These are phyloP conservation scores for Pristionchus japonicus DNA, from an alignment of 2,888 invertebrate genomes.

Conservation along the genomic window DNA sequence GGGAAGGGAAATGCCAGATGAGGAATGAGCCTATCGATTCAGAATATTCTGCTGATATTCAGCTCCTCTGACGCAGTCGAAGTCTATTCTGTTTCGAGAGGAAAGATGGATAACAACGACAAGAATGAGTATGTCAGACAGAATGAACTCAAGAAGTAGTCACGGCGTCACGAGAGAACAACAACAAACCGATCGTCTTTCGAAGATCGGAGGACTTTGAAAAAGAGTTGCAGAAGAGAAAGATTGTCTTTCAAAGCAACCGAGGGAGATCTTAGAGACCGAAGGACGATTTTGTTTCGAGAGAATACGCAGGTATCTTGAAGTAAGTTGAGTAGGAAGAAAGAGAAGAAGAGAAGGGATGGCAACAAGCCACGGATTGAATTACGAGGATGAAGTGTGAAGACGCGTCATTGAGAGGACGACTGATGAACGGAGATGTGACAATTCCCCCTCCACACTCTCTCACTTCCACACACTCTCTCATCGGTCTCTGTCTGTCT, in stretches of 20 bases:
- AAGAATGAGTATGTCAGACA: background rate
- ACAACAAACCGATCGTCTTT: background rate
- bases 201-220: background rate
- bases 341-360: background rate
- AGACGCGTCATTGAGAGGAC: background rate
- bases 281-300: background rate
- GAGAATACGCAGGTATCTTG: background rate
- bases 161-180: background rate
- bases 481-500: background rate
- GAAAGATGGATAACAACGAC: too few species aligned
- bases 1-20: background rate
- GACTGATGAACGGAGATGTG: conserved; percentile 37
- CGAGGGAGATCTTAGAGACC: background rate
- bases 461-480: background rate
- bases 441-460: background rate
- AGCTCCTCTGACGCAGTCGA: too few species aligned
- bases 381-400: conserved; percentile 17
- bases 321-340: background rate
- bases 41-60: too few species aligned
- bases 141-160: background rate
- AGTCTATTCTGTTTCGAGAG: too few species aligned
- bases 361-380: conserved; percentile 5
- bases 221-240: background rate
- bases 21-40: background rate
- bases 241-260: background rate